A percentile compares a stretch with the other conserved stretches of the same genome.
Evolutionary conservation across 2,888 invertebrate genomes (phyloP).

Genomic region (Hirtodrosophila duncani): DNA sequence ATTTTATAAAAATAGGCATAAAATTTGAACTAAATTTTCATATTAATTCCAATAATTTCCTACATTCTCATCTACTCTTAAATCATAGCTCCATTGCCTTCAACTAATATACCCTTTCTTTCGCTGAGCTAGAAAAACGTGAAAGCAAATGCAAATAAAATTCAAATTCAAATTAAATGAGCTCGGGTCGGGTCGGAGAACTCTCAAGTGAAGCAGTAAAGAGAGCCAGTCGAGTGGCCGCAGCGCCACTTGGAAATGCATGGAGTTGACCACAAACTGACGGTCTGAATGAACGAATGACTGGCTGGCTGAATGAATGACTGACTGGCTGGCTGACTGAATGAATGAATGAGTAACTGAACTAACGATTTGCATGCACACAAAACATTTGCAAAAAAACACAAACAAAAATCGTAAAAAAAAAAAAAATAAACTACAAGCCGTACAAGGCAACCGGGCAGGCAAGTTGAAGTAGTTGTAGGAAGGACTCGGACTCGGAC

Average conservation of each 20-base stretch:
- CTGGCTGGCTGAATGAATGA: slow-evolving; percentile 10
- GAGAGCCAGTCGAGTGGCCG: slow-evolving; percentile 58
- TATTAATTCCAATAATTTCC: no score
- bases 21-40: no score
- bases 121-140: not conserved
- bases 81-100: no score
- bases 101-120: no score
- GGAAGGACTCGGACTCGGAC: slow-evolving; percentile 42
- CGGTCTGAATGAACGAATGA: slow-evolving; percentile 11
- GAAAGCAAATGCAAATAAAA: slow-evolving; percentile 26
- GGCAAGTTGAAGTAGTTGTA: not conserved
- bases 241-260: slow-evolving; percentile 64
- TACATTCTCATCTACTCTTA: no score
- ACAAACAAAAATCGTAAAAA: not conserved
- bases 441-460: not conserved
- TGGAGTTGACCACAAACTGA: slow-evolving; percentile 54
- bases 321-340: slow-evolving; percentile 15
- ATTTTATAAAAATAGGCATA: no score
- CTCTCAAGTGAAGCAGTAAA: slow-evolving; percentile 49
- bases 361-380: slow-evolving; percentile 59
- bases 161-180: slow-evolving; percentile 50
- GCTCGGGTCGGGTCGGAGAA: slow-evolving; percentile 24
- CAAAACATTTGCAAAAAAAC: slow-evolving; percentile 61
- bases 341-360: slow-evolving; percentile 22
- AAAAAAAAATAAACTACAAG: slow-evolving; percentile 17